Conservation (phyloP, 2,888 invertebrate species). For the Ypsolopha scabrella region DNA sequence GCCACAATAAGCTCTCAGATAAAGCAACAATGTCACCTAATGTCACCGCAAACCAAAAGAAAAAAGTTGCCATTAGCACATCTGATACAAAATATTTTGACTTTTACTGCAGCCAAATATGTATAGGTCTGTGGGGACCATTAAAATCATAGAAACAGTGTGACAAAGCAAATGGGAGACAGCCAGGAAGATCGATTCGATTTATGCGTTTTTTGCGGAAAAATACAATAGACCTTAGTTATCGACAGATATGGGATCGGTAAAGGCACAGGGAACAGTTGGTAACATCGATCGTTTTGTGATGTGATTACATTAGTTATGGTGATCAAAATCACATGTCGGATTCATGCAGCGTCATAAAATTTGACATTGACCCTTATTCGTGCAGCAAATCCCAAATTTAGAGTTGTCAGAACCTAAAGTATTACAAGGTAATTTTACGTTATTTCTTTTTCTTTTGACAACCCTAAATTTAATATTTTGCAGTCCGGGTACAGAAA, state of each 20-base stretch:
- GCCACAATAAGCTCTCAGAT: constrained; percentile 36
- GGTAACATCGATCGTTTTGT: constrained; percentile 49
- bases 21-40: constrained; percentile 53
- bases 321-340: constrained; percentile 66
- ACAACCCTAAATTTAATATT: too few relatives aligned
- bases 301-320: constrained; percentile 64
- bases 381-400: too few relatives aligned
- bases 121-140: constrained; percentile 56
- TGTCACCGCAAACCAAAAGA: constrained; percentile 36
- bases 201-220: constrained; percentile 61
- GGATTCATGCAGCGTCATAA: constrained; percentile 29
- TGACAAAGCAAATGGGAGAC: constrained; percentile 50
- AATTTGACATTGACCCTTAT: neutral
- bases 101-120: constrained; percentile 48
- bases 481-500: too few relatives aligned
- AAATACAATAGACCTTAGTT: constrained; percentile 55
- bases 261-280: constrained; percentile 46
- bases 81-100: constrained; percentile 63
- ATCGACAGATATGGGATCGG: constrained; percentile 59
- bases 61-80: constrained; percentile 8
- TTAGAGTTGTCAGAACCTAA: too few relatives aligned
- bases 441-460: too few relatives aligned
- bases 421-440: too few relatives aligned
- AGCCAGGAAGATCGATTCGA: constrained; percentile 64
- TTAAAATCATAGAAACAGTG: constrained; percentile 31